phyloP scores from a whole-genome alignment of 2,797 vertebrate genomes.

The Enteromius paludinosus region DNA sequence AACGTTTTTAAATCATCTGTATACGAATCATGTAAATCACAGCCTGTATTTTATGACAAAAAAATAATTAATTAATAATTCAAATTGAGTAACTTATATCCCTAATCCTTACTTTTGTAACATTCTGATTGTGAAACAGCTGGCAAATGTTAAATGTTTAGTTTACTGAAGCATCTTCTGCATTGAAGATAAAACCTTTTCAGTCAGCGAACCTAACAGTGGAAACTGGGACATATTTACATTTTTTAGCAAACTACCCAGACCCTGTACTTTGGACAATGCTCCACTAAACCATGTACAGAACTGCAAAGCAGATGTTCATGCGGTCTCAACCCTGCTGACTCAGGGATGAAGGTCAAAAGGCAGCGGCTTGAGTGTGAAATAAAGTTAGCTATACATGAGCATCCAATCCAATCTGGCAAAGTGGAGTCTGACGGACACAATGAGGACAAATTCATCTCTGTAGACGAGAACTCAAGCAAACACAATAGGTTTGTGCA shows the following conservation, averaged over 20 bases:
- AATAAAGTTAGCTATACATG: background rate
- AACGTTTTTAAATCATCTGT: too few species aligned
- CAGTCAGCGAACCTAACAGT: background rate
- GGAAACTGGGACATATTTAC: background rate
- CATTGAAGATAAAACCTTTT: background rate
- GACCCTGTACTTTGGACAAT: background rate
- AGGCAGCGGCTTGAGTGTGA: background rate
- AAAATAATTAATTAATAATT: too few species aligned
- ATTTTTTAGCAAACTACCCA: background rate
- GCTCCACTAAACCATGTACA: constrained; percentile 20
- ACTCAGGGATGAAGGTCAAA: constrained; percentile 26
- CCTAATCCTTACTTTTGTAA: background rate
- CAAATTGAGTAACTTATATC: background rate
- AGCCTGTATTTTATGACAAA: background rate
- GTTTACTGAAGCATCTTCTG: background rate
- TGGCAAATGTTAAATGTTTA: background rate
- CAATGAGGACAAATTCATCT: constrained; percentile 19
- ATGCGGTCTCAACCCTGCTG: background rate
- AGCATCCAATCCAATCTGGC: constrained; percentile 17
- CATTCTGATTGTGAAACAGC: background rate
- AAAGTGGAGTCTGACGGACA: background rate
- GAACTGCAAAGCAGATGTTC: background rate
- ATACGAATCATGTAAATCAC: background rate
- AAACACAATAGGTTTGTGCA: constrained; percentile 6
- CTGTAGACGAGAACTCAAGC: constrained; percentile 14